Percentiles rank a stretch among this genome's conserved stretches.
Conservation (phyloP, 2,113 vertebrate genomes). For the Alligator mississippiensis region DNA sequence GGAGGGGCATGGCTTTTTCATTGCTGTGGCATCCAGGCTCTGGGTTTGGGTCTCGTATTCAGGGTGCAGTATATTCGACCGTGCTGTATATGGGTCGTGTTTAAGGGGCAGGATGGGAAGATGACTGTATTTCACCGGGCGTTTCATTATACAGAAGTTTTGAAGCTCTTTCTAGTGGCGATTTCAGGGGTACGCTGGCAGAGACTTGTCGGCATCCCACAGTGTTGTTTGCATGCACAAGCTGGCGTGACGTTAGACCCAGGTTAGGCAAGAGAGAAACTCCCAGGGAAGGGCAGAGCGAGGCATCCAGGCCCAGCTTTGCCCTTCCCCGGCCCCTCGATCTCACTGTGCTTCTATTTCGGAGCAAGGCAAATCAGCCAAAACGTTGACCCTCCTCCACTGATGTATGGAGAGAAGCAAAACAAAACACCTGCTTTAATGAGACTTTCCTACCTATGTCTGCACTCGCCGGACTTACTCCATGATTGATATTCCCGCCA, state of each 20-base stretch:
- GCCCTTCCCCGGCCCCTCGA: not conserved
- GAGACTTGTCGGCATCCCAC: not conserved
- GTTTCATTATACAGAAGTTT: not conserved
- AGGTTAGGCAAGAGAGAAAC: not conserved
- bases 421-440: not conserved
- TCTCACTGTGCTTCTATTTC: rapidly evolving
- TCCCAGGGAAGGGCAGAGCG: not conserved
- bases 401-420: not conserved
- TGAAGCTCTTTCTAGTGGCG: not conserved
- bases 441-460: not conserved
- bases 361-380: not conserved
- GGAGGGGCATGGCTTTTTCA: not conserved
- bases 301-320: not conserved
- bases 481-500: not conserved
- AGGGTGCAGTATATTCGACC: not conserved
- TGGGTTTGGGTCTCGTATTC: not conserved
- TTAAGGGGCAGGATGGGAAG: not conserved
- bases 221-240: no score
- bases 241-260: not conserved
- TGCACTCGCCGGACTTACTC: not conserved
- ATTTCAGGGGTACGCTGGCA: not conserved
- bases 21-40: not conserved
- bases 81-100: not conserved
- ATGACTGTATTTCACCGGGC: not conserved
- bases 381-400: not conserved